Base-by-base conservation (phyloP, 1,140 invertebrate species). In the Tribolium madens region DNA sequence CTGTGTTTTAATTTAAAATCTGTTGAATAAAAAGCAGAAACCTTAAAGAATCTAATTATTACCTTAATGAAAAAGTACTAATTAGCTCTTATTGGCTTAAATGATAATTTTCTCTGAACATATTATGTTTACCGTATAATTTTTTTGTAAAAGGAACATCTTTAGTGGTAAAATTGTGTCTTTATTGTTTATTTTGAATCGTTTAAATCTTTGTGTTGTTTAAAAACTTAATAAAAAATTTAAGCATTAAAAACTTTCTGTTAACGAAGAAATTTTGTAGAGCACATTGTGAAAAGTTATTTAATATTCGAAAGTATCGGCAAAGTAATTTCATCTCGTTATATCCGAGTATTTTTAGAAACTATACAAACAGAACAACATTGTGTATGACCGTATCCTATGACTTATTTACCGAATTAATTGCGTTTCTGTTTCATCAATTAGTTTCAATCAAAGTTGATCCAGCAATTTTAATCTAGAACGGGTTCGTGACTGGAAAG, bases 291-390 rank as follows among this genome's bases (percentile, higher is more conserved):
- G 57, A 64, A 64, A 64, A 64, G 57, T 64, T 64, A 64, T 64
- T 64, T 64, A 64, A 64, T 64, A 64, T 64, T 64, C 57, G n/a
- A 12, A 64, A 64, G 57, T 64, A 64, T 64, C 57, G 57, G 57
- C 57, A 64, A 64, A 64, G 57, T 64, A 64, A 64, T 64, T 64
- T 64, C 26, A 64, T 64, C 57, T 64, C 26, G 57, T 64, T 64
- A 64, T 64, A 36, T 64, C 12, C 12, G 57, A 64, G 57, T 33
- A 64, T 26, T 33, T 64, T 64, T 64, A 64, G 26, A 64, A 64
- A 3, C 18, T 21, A 21, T 64, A 64, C 21, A 64, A 64, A 64
- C 57, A 64, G 57, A 33, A 64, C 14, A 64, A 64, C 57, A 64
- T 64, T 21, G 52, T 42, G n/a, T 2, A 42, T 9, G 26, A n/a